A percentile compares a stretch with the other conserved stretches of the same genome.
Evolutionary conservation across 2,797 vertebrate genomes (phyloP).

Genomic region (Paramormyrops hopkinsi): DNA sequence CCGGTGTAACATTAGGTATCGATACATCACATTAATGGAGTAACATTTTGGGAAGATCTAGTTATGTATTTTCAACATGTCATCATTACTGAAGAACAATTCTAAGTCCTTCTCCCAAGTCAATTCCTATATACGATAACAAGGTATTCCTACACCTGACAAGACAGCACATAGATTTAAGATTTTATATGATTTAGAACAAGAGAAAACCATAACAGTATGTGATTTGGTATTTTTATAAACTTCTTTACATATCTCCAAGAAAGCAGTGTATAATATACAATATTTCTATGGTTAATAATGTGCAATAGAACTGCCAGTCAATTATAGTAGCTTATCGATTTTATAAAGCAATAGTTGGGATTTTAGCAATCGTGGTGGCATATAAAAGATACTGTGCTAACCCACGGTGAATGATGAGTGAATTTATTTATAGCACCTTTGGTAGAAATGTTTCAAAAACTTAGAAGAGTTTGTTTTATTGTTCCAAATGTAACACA

Average conservation of each 20-base stretch:
- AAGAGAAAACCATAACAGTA: background rate
- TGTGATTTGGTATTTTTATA: background rate
- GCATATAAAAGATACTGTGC: background rate
- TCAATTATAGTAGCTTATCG: background rate
- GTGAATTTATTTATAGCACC: background rate
- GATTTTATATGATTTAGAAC: background rate
- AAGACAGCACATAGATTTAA: background rate
- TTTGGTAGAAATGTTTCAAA: background rate
- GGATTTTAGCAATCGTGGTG: background rate
- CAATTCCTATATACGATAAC: background rate
- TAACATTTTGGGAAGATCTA: background rate
- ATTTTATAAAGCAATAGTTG: background rate
- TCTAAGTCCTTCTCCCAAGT: background rate
- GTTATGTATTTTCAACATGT: background rate
- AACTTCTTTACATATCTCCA: background rate
- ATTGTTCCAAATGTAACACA: background rate
- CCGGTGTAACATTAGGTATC: background rate
- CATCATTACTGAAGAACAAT: background rate
- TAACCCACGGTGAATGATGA: background rate
- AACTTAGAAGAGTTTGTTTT: background rate
- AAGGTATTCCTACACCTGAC: background rate
- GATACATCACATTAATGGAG: background rate
- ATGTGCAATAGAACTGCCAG: background rate
- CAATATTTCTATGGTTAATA: background rate
- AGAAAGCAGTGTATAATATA: background rate